Conservation (phyloP, 2,797 vertebrate species). For the Paratrypauchen microcephalus region DNA sequence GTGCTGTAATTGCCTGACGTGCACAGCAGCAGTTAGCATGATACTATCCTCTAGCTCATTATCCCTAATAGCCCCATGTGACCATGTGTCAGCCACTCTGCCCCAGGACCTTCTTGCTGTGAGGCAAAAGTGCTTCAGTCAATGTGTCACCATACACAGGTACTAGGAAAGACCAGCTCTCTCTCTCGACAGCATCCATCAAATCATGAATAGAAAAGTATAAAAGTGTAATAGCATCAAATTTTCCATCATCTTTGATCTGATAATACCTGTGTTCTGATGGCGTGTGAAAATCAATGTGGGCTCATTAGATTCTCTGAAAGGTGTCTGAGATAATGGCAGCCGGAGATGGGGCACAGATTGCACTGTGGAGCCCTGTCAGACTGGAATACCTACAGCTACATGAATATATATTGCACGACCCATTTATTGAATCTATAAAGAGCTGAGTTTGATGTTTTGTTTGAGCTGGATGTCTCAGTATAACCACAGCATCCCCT, state of each 20-base stretch:
- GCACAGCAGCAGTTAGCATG: too few species aligned
- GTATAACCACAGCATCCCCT: conserved; percentile 8
- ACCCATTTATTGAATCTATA: conserved; percentile 37
- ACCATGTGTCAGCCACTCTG: too few species aligned
- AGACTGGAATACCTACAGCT: conserved; percentile 16
- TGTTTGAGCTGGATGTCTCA: conserved; percentile 21
- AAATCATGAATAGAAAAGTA: background rate
- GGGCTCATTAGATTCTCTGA: conserved; percentile 35
- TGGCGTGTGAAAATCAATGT: conserved; percentile 32
- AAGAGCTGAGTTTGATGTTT: conserved; percentile 17
- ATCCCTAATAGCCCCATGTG: too few species aligned
- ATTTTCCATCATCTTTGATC: conserved; percentile 10
- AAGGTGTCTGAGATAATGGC: conserved; percentile 28
- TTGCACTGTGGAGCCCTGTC: conserved; percentile 6
- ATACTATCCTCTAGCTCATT: too few species aligned
- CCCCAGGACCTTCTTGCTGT: too few species aligned
- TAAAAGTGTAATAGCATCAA: background rate
- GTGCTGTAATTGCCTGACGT: too few species aligned
- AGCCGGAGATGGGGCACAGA: conserved; percentile 29
- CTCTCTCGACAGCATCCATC: background rate
- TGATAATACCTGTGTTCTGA: conserved; percentile 21
- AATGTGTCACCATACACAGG: background rate
- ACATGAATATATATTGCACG: conserved; percentile 39
- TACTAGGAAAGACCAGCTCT: background rate
- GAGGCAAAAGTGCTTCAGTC: too few species aligned